Evolutionary conservation across 1,140 invertebrate genomes (phyloP).

Genomic region (Pachypsylla venusta): DNA sequence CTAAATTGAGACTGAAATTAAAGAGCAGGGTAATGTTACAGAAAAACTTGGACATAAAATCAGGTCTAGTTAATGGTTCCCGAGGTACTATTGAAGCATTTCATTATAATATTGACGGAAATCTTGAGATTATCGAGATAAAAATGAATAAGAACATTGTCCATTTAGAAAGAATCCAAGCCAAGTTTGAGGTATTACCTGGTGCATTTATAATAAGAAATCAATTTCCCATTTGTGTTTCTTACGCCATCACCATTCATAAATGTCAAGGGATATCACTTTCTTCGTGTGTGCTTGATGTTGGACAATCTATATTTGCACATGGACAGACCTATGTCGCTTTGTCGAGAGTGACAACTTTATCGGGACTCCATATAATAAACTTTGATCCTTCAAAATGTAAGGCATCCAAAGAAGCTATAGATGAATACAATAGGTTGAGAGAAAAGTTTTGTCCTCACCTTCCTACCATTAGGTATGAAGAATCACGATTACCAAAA

Average conservation of each 20-base stretch:
- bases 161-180: slow-evolving; percentile 21
- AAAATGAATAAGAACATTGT: slow-evolving; percentile 11
- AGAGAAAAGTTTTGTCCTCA: not conserved
- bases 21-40: slow-evolving; percentile 26
- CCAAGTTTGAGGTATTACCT: slow-evolving; percentile 28
- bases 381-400: slow-evolving; percentile 10
- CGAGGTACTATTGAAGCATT: slow-evolving; percentile 22
- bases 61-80: slow-evolving; percentile 26
- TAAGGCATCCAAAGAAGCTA: slow-evolving; percentile 1
- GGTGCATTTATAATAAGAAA: slow-evolving; percentile 25
- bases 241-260: slow-evolving; percentile 31
- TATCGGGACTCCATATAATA: slow-evolving; percentile 22
- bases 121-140: not conserved
- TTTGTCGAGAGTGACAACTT: slow-evolving; percentile 26
- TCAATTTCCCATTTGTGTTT: slow-evolving; percentile 30
- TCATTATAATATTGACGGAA: slow-evolving; percentile 7
- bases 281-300: slow-evolving; percentile 25
- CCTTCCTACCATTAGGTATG: not conserved
- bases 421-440: slow-evolving; percentile 1
- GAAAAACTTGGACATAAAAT: slow-evolving; percentile 27
- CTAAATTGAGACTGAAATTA: slow-evolving; percentile 24
- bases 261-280: slow-evolving; percentile 31
- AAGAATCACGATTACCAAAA: not conserved
- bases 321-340: slow-evolving; percentile 30
- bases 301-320: slow-evolving; percentile 26